Conservation (phyloP, 2,113 vertebrate genomes). For the Scatophagus argus region DNA sequence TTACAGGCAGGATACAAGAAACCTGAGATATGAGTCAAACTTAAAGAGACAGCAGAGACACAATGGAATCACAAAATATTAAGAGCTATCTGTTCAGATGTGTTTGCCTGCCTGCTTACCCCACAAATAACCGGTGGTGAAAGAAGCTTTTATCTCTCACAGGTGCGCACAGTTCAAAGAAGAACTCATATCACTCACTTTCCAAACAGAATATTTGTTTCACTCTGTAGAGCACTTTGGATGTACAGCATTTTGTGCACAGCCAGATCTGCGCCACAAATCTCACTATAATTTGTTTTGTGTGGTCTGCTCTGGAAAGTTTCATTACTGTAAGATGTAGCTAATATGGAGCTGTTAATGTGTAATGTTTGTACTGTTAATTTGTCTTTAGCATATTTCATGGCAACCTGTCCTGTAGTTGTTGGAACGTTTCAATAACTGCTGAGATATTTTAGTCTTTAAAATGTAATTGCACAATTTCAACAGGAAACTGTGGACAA, state of each 20-base stretch:
- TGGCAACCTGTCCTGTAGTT: not conserved
- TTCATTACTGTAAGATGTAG: not conserved
- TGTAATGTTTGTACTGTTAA: no score
- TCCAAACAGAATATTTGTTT: slow-evolving; percentile 6
- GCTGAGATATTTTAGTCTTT: not conserved
- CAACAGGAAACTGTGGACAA: no score
- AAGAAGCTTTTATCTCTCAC: slow-evolving; percentile 6
- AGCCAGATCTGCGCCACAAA: not conserved
- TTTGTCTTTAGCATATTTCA: no score
- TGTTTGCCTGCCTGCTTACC: slow-evolving; percentile 3
- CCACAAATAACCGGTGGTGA: slow-evolving; percentile 8
- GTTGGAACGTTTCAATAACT: no score
- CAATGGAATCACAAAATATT: slow-evolving; percentile 10
- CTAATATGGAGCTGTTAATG: not conserved
- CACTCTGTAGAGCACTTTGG: not conserved
- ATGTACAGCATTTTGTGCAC: not conserved
- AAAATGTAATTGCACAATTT: no score
- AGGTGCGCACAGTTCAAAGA: not conserved
- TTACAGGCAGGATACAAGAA: not conserved
- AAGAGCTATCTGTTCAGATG: not conserved
- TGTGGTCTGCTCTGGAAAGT: not conserved
- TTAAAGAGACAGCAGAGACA: not conserved
- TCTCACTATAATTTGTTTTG: not conserved
- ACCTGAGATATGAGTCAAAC: not conserved
- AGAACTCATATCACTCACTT: not conserved